Conservation (phyloP, 2,797 vertebrate species). For the Chelon labrosus region DNA sequence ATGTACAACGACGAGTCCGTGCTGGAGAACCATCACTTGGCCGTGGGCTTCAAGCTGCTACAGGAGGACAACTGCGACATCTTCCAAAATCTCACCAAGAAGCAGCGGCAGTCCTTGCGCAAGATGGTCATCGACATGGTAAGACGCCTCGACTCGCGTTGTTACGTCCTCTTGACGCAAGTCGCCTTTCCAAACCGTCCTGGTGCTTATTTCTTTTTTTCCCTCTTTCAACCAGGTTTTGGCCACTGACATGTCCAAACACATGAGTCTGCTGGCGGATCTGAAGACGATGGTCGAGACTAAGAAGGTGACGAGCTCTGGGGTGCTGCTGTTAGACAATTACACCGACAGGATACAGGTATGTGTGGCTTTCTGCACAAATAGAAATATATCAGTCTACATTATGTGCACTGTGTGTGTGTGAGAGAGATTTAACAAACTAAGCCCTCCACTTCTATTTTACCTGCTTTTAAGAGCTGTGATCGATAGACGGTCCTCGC, state of each 20-base stretch:
- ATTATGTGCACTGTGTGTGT: neutral
- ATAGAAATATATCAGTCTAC: neutral
- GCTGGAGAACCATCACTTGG: constrained; percentile 95
- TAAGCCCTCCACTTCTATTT: constrained; percentile 4
- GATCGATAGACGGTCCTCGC: constrained; percentile 39
- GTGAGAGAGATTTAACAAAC: neutral
- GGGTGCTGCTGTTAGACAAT: constrained; percentile 97
- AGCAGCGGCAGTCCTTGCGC: constrained; percentile 94
- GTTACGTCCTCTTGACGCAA: neutral
- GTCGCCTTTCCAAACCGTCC: neutral
- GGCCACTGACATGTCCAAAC: constrained; percentile 99
- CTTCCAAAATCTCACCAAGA: constrained; percentile 95
- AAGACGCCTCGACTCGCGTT: constrained; percentile 26
- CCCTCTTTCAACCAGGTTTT: constrained; percentile 86
- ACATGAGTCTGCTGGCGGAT: constrained; percentile 97
- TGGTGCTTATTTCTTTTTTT: neutral
- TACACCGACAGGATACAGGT: constrained; percentile 99
- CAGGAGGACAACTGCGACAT: constrained; percentile 95
- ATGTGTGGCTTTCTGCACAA: neutral
- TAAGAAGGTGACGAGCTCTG: constrained; percentile 98
- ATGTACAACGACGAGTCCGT: constrained; percentile 99
- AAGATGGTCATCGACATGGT: constrained; percentile 99
- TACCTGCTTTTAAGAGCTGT: constrained; percentile 33
- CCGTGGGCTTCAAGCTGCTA: constrained; percentile 95
- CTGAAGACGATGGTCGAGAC: constrained; percentile 99